Conservation (phyloP, 2,888 invertebrate genomes). For the Calliopum simillimum region DNA sequence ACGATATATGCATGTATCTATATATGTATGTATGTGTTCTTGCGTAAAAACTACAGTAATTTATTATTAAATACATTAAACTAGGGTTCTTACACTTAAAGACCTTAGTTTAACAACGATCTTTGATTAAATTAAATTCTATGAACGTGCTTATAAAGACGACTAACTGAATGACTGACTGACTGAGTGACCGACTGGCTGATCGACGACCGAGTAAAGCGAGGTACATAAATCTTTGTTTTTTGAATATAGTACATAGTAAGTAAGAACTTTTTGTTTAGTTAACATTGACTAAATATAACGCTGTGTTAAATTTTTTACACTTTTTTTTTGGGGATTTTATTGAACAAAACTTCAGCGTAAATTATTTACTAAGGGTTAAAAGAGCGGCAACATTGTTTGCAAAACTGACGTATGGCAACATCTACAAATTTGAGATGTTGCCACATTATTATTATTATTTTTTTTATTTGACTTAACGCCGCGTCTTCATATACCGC, state of each 20-base stretch:
- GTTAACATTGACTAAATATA: conserved; percentile 17
- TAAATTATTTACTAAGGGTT: too few species aligned
- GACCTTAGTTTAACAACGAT: conserved; percentile 14
- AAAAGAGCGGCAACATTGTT: too few species aligned
- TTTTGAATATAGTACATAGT: conserved; percentile 25
- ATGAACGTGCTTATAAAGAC: neutral
- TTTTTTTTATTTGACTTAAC: too few species aligned
- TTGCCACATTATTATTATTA: too few species aligned
- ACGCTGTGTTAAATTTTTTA: conserved; percentile 46
- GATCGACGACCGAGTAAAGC: conserved; percentile 36
- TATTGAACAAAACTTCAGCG: too few species aligned
- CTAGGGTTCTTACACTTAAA: conserved; percentile 22
- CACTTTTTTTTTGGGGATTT: conserved; percentile 15
- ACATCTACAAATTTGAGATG: too few species aligned
- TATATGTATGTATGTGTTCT: conserved; percentile 9
- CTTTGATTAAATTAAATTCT: conserved; percentile 15
- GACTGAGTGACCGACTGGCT: conserved; percentile 38
- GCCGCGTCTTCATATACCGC: too few species aligned
- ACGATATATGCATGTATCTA: conserved; percentile 27
- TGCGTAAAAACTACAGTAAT: conserved; percentile 13
- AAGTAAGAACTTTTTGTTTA: conserved; percentile 25
- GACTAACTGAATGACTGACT: conserved; percentile 6
- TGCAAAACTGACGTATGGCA: too few species aligned
- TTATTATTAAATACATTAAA: conserved; percentile 20
- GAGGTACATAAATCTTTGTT: conserved; percentile 46